A percentile compares a stretch with the other conserved stretches of the same genome.
phyloP scores from a whole-genome alignment of 2,888 invertebrate species.

The Drosophila pseudotakahashii region DNA sequence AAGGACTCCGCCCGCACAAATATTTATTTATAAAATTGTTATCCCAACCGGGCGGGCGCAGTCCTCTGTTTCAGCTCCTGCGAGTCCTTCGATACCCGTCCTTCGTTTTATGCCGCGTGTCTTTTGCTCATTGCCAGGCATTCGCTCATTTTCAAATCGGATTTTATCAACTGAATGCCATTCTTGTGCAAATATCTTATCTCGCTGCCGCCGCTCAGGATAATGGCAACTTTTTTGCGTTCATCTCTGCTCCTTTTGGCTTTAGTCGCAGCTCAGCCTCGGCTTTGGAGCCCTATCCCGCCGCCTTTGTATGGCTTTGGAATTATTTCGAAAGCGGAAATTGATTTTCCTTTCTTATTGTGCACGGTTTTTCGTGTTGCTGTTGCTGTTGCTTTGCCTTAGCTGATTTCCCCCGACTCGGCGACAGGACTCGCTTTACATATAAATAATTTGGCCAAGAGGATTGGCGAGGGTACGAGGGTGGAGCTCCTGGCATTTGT shows the following conservation, averaged over 20 bases:
- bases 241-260: slow-evolving; percentile 27
- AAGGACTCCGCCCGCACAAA: slow-evolving; percentile 62
- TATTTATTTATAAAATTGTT: slow-evolving; percentile 80
- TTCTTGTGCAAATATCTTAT: slow-evolving; percentile 82
- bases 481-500: slow-evolving; percentile 12
- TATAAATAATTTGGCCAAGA: slow-evolving; percentile 28
- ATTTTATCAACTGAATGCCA: slow-evolving; percentile 81
- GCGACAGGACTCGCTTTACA: slow-evolving; percentile 17
- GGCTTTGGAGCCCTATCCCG: slow-evolving; percentile 41
- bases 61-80: slow-evolving; percentile 1
- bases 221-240: slow-evolving; percentile 69
- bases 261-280: slow-evolving; percentile 31
- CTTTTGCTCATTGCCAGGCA: slow-evolving; percentile 78
- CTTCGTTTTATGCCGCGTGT: slow-evolving; percentile 5
- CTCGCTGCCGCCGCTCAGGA: slow-evolving; percentile 63
- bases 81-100: slow-evolving; percentile 9
- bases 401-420: slow-evolving; percentile 26
- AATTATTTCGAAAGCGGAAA: slow-evolving; percentile 78
- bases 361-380: slow-evolving; percentile 53
- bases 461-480: background rate
- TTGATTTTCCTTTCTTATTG: slow-evolving; percentile 77
- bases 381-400: slow-evolving; percentile 34
- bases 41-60: slow-evolving; percentile 57
- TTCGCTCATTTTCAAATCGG: slow-evolving; percentile 83
- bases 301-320: slow-evolving; percentile 74